These are phyloP conservation scores for Laodelphax striatellus DNA, from an alignment of 1,140 invertebrate genomes.

Conservation along the genomic window DNA sequence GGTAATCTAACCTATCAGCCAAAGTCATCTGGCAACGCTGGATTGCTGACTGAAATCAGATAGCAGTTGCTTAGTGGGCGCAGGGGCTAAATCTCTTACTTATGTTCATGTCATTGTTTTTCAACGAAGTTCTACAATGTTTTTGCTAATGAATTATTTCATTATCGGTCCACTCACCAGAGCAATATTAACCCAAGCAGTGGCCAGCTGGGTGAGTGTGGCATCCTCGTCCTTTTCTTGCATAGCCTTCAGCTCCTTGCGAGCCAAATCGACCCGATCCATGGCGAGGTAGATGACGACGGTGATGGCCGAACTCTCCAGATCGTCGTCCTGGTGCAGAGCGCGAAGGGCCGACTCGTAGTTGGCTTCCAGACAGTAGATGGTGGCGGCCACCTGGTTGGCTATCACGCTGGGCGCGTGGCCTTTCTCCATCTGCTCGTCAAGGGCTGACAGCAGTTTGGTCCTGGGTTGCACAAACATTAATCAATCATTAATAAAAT, in stretches of 20 bases:
- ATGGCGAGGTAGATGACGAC: slow-evolving; percentile 82
- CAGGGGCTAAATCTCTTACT: too few species aligned
- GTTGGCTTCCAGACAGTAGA: slow-evolving; percentile 85
- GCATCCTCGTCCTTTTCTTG: slow-evolving; percentile 96
- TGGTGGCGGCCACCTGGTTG: slow-evolving; percentile 63
- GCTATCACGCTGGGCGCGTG: not conserved
- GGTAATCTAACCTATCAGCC: too few species aligned
- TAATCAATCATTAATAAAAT: too few species aligned
- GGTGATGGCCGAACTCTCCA: slow-evolving; percentile 67
- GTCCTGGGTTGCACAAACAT: not conserved
- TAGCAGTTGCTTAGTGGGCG: too few species aligned
- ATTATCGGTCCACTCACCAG: too few species aligned
- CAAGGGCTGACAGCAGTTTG: not conserved
- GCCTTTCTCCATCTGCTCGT: not conserved
- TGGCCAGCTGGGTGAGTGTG: slow-evolving; percentile 87
- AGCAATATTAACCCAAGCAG: slow-evolving; percentile 86
- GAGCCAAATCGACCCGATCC: slow-evolving; percentile 85
- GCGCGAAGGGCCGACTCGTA: slow-evolving; percentile 76
- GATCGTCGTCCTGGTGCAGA: slow-evolving; percentile 66
- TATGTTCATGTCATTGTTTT: too few species aligned
- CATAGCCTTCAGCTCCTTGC: slow-evolving; percentile 85
- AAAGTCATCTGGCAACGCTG: too few species aligned
- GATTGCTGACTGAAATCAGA: too few species aligned
- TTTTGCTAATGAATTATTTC: too few species aligned
- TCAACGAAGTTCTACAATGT: too few species aligned